These are phyloP conservation scores for Drosophila guanche DNA, from an alignment of 1,140 invertebrate species.

Conservation along the genomic window DNA sequence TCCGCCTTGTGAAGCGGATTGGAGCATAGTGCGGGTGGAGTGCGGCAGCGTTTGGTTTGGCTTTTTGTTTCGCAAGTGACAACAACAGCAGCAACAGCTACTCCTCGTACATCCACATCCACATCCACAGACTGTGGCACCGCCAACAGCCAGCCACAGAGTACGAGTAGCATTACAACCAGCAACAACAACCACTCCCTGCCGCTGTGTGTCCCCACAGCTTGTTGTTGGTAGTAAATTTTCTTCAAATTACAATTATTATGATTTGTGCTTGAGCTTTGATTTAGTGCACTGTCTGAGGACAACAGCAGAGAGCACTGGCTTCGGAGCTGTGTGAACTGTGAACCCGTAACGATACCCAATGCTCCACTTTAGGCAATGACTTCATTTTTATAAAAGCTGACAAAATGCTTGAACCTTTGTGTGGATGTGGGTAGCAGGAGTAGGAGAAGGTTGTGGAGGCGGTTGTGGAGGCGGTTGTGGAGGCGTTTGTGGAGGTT, in stretches of 20 bases:
- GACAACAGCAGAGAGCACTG: slow-evolving; percentile 30
- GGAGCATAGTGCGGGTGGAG: no score
- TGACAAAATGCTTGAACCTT: slow-evolving; percentile 27
- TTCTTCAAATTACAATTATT: slow-evolving; percentile 83
- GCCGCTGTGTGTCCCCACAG: slow-evolving; percentile 38
- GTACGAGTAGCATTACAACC: slow-evolving; percentile 4
- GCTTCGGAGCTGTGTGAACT: slow-evolving; percentile 19
- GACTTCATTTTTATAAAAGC: slow-evolving; percentile 68
- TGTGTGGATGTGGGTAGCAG: background rate
- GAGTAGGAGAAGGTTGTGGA: background rate
- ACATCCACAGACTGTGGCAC: no score
- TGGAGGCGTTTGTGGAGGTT: background rate
- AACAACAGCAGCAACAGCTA: slow-evolving; percentile 18
- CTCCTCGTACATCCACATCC: no score
- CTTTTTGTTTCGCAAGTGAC: slow-evolving; percentile 72
- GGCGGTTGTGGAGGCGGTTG: background rate
- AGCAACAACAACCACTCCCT: slow-evolving; percentile 27
- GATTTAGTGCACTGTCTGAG: slow-evolving; percentile 70
- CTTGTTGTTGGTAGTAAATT: slow-evolving; percentile 76
- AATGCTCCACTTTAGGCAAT: slow-evolving; percentile 57
- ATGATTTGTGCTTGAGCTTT: slow-evolving; percentile 79
- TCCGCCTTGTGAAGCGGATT: slow-evolving; percentile 42
- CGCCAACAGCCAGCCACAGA: slow-evolving; percentile 36
- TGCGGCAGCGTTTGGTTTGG: slow-evolving; percentile 42
- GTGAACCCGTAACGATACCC: slow-evolving; percentile 31